Evolutionary conservation across 2,888 invertebrate species (phyloP), one percentile per base, ranked within the genome.

Genomic region (Drosophila acutilabella): DNA sequence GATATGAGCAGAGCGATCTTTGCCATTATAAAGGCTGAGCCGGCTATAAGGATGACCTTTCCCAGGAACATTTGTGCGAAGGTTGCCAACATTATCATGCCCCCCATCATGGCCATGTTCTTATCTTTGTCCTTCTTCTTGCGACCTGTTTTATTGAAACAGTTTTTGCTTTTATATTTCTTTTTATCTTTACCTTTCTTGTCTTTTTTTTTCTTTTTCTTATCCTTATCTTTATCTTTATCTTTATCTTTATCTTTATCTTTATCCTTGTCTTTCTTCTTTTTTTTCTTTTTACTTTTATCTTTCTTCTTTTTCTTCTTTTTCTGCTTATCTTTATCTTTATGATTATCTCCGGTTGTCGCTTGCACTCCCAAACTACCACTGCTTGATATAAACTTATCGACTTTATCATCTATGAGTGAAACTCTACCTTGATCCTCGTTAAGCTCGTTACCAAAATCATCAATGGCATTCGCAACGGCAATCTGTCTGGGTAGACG

Each of bases 1-100:
- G 95, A 94, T 33, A 95, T 88, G 54, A 95, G 91, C 20, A 95
- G 89, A 0, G 95, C 95, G 52, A 95, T 93, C 90, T 95, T 95
- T 7, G 95, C 94, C 67, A 95, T 93, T 58, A 95, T 92, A 64
- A 95, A 92, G 4, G 95, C 95, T 8, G 95, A 94, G 45, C 95
- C 95, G 1, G 95, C 95, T 78, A 95, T 93, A 67, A 95, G 93
- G 6, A 95, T 94, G 65, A 95, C 94, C 92, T 95, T 95, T 26
- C 95, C 95, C 89, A 95, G 94, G 68, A 95, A 94, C 92, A 95
- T 91, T 91, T 95, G 95, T 2, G 94, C 94, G 91, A 95, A 92
- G 92, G 95, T 94, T 44, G 94, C 94, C 71, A 94, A 93, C 91
- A 95, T 93, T 13, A 94, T 95, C 72, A 95, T 91, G 69, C 94